These are phyloP conservation scores for Gymnorhina tibicen DNA, from an alignment of 2,113 vertebrate species.

Conservation along the genomic window DNA sequence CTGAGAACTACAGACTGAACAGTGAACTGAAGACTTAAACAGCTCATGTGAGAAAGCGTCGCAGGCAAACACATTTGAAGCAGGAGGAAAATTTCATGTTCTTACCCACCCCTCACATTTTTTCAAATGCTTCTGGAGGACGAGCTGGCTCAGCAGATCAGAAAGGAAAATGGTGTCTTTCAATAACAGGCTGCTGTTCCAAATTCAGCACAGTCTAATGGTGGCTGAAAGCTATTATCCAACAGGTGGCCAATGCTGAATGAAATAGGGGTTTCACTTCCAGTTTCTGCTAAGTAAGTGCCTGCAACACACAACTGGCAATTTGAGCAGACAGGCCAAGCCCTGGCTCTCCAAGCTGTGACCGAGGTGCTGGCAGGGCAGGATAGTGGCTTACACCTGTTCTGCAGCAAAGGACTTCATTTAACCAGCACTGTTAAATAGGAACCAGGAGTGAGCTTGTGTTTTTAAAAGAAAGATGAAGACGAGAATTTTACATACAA, in stretches of 20 bases:
- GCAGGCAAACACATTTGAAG: neutral
- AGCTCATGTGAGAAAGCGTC: fast-evolving
- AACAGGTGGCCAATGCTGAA: neutral
- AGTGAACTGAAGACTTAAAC: neutral
- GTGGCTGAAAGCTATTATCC: neutral
- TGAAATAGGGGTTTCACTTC: neutral
- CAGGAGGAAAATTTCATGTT: neutral
- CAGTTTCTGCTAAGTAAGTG: neutral
- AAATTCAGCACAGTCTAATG: neutral
- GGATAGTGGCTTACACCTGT: neutral
- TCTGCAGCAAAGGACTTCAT: neutral
- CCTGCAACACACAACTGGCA: neutral
- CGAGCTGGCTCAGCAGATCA: neutral
- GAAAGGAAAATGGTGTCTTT: neutral
- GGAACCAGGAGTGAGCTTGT: neutral
- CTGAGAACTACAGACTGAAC: neutral
- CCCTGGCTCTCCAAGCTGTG: neutral
- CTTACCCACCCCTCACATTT: neutral
- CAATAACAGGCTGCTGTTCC: neutral
- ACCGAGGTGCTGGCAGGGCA: neutral
- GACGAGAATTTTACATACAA: neutral
- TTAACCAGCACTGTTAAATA: neutral
- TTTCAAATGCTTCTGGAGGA: neutral
- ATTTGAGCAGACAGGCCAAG: neutral
- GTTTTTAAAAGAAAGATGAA: neutral